These are phyloP conservation scores for Sternarchorhynchus goeldii DNA, from an alignment of 2,797 vertebrate genomes.

Conservation along the genomic window DNA sequence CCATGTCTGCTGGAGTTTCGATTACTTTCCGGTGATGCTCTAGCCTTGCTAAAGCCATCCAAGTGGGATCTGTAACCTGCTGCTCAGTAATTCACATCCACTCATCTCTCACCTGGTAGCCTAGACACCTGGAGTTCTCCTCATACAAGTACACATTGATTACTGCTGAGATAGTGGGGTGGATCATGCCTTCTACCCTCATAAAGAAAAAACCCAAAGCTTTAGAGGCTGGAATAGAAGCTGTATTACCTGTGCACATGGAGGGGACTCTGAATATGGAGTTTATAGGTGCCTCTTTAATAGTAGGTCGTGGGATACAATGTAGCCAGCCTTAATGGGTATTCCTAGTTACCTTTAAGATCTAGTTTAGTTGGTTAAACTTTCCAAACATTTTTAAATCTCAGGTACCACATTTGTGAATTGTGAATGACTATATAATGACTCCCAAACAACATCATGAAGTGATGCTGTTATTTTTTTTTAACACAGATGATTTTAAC, in stretches of 20 bases:
- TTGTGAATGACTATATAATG: too few relatives aligned
- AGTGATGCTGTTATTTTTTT: too few relatives aligned
- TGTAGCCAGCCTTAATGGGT: neutral
- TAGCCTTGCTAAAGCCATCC: neutral
- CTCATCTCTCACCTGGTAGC: neutral
- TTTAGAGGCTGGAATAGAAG: constrained; percentile 19
- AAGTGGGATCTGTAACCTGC: constrained; percentile 25
- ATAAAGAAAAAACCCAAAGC: constrained; percentile 52
- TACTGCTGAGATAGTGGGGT: constrained; percentile 42
- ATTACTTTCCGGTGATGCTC: constrained; percentile 8
- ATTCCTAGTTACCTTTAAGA: too few relatives aligned
- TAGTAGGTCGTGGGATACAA: neutral
- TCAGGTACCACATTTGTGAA: too few relatives aligned
- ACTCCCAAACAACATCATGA: too few relatives aligned
- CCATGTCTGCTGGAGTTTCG: neutral
- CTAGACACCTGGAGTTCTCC: constrained; percentile 37
- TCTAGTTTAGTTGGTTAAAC: too few relatives aligned
- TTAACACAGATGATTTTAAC: too few relatives aligned
- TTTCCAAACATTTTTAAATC: too few relatives aligned
- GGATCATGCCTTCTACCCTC: constrained; percentile 49
- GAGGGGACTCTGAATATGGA: neutral
- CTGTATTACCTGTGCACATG: neutral
- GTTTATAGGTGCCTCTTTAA: neutral
- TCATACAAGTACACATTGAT: constrained; percentile 45
- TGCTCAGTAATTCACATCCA: constrained; percentile 32